Conservation (phyloP, 2,797 vertebrate species). For the Acipenser transmontanus region DNA sequence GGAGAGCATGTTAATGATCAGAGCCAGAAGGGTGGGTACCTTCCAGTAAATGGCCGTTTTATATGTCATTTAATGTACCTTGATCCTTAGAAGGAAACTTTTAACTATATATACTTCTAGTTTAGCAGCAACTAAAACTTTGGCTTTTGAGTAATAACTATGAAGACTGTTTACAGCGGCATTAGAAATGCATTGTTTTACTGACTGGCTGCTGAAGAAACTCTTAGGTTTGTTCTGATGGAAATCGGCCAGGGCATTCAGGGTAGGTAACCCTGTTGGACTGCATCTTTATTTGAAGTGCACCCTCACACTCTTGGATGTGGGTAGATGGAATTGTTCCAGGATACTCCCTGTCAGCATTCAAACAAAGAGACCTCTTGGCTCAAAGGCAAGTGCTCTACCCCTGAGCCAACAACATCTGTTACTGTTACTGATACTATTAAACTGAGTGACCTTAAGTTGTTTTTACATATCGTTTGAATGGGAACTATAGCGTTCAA, state of each 20-base stretch:
- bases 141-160: too few species aligned
- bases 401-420: conserved; percentile 8
- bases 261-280: too few species aligned
- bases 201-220: too few species aligned
- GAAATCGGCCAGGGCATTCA: too few species aligned
- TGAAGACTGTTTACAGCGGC: too few species aligned
- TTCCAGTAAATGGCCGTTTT: conserved; percentile 7
- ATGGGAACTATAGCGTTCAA: conserved; percentile 1
- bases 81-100: too few species aligned
- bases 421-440: conserved; percentile 18
- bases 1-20: conserved; percentile 41
- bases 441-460: conserved; percentile 12
- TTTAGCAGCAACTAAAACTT: too few species aligned
- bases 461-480: conserved; percentile 6
- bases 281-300: neutral
- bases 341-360: conserved; percentile 13
- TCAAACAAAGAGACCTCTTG: conserved; percentile 9
- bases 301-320: conserved; percentile 3
- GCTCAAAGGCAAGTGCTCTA: neutral
- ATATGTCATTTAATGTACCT: too few species aligned
- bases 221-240: too few species aligned
- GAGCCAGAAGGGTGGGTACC: conserved; percentile 62
- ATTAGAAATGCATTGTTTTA: too few species aligned
- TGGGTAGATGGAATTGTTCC: neutral
- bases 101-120: too few species aligned